Base-by-base conservation (phyloP, 2,888 invertebrate genomes). In the Ormyrus pomaceus region DNA sequence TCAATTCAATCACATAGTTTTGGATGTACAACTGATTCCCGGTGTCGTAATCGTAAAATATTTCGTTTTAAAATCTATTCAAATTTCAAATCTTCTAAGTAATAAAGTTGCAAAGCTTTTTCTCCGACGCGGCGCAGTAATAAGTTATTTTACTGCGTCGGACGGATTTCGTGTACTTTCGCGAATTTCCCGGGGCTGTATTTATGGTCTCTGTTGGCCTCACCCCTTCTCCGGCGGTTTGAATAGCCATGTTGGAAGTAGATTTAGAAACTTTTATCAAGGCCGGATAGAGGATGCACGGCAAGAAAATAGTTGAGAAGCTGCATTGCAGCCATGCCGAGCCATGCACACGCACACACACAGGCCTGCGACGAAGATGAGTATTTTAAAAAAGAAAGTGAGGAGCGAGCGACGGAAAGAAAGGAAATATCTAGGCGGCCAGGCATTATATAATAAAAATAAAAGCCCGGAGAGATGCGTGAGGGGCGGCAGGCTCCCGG, bases 261-360 rank as follows among this genome's bases (percentile, higher is more conserved):
- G 65, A 74, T 74, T 74, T 65, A 19, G 65, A 65, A 74, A 74
- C 19, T 65, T 73, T 73, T 55, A 73, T 73, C 73, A 65, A 73
- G 34, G 73, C 73, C 56, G 58, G 69, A 58, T 53, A 11, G 34
- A 66, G 13, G 34, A 34, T 34, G 34, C 4, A 34, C 34, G 5
- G 48, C 65, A 64, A 64, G 55, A 64, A 64, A 73, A 56, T 45
- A 46, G 72, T 62, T 53, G 55, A 55, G 10, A 9, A 53, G 55
- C n/a, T 13, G 46, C 48, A 5, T 46, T n/a, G 19, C 34, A 5
- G 9, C 46, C 34, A 2, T 10, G 9, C 6, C 10, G 11, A 5
- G 9, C 46, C 34, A 2, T 10, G 9, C 6, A 45, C 1, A 11
- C 62, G n/a, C 46, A 11, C 46, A 4, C 19, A 19, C 19, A 19